These are phyloP conservation scores for Nephrotoma flavescens DNA, from an alignment of 2,888 invertebrate species.

Conservation along the genomic window DNA sequence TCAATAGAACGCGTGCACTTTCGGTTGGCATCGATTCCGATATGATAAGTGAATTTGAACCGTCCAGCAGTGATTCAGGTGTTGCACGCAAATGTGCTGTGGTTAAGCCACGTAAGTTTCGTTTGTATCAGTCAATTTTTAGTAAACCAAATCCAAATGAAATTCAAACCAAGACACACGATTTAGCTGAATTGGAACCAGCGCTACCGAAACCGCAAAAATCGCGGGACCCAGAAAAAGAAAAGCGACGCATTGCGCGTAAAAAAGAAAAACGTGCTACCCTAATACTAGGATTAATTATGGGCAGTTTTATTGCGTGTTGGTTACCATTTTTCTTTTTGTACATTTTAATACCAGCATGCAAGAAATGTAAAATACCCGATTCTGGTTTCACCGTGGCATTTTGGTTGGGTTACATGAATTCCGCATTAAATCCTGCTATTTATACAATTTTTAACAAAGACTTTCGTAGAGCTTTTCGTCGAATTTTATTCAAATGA, in stretches of 20 bases:
- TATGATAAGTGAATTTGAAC: slow-evolving; percentile 74
- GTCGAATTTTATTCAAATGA: slow-evolving; percentile 68
- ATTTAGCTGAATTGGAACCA: slow-evolving; percentile 37
- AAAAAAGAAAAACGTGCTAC: slow-evolving; percentile 88
- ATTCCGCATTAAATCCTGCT: slow-evolving; percentile 77
- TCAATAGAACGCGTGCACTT: slow-evolving; percentile 45
- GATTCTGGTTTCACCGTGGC: slow-evolving; percentile 67
- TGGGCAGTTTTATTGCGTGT: slow-evolving; percentile 90
- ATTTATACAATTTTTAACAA: slow-evolving; percentile 89
- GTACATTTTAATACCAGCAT: slow-evolving; percentile 64
- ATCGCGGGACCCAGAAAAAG: slow-evolving; percentile 69
- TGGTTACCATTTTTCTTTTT: slow-evolving; percentile 91
- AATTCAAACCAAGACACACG: slow-evolving; percentile 22
- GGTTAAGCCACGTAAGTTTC: slow-evolving; percentile 63
- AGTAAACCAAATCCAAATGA: slow-evolving; percentile 33
- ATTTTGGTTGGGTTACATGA: slow-evolving; percentile 88
- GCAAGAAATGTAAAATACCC: slow-evolving; percentile 51
- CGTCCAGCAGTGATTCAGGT: slow-evolving; percentile 73
- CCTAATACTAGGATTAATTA: slow-evolving; percentile 79
- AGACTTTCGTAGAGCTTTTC: slow-evolving; percentile 79
- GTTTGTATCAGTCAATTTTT: slow-evolving; percentile 62
- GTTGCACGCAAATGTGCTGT: slow-evolving; percentile 67
- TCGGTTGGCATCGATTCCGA: slow-evolving; percentile 67
- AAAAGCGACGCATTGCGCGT: slow-evolving; percentile 71
- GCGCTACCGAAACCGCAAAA: slow-evolving; percentile 50